A percentile compares a stretch with the other conserved stretches of the same genome.
These are phyloP conservation scores for Poecilia picta DNA, from an alignment of 2,797 vertebrate genomes.

Conservation along the genomic window DNA sequence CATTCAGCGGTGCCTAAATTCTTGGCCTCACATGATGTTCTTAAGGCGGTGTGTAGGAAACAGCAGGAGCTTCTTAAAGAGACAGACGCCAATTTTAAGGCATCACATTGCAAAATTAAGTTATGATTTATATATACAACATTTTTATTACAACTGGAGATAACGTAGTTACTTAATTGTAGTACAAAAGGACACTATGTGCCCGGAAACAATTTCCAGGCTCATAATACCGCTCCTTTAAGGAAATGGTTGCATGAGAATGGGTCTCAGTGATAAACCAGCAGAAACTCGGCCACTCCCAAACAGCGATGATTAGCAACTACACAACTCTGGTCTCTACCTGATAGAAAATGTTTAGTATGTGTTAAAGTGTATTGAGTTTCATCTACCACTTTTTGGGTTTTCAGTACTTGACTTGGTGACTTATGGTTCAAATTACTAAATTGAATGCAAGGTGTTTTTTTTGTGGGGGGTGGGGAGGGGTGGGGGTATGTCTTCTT, in stretches of 20 bases:
- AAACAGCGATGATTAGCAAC: not conserved
- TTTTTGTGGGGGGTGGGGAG: not conserved
- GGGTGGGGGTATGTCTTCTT: not conserved
- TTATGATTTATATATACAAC: no score
- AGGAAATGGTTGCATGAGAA: not conserved
- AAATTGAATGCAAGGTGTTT: not conserved
- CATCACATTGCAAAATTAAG: no score
- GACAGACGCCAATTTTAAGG: no score
- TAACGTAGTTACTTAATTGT: no score
- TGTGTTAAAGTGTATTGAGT: not conserved
- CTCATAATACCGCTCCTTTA: not conserved
- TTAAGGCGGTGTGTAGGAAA: no score
- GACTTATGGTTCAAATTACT: not conserved
- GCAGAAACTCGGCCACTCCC: not conserved
- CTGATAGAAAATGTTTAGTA: not conserved
- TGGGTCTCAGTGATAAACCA: not conserved
- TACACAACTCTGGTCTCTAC: not conserved
- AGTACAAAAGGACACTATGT: no score
- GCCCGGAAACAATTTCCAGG: no score
- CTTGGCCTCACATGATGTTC: no score
- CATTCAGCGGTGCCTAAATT: no score
- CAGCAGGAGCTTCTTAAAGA: no score
- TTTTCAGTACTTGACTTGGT: not conserved
- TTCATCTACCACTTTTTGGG: not conserved
- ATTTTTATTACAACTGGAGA: no score